phyloP scores from a whole-genome alignment of 2,888 invertebrate genomes.

The Lasioglossum pauxillum region DNA sequence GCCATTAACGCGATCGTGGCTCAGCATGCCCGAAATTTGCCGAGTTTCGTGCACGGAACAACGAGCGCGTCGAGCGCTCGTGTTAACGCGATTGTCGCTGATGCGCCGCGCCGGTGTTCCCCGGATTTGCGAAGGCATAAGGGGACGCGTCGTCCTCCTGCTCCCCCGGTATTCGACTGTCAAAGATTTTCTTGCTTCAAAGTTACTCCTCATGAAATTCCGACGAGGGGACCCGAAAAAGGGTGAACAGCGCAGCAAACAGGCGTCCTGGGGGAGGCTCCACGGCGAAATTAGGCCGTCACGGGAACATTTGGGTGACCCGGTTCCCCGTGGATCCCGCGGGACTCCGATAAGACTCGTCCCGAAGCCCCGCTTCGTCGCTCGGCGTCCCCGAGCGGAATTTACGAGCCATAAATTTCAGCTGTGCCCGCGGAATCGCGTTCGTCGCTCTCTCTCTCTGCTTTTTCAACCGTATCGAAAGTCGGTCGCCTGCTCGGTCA shows the following conservation, averaged over 20 bases:
- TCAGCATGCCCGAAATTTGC: not conserved
- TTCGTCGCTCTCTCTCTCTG: not conserved
- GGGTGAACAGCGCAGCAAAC: not conserved
- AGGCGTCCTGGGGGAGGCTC: not conserved
- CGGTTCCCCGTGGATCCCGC: not conserved
- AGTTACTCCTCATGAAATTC: not conserved
- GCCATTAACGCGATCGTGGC: not conserved
- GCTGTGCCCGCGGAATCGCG: not conserved
- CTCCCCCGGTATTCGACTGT: not conserved
- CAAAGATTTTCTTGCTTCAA: not conserved
- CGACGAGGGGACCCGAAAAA: not conserved
- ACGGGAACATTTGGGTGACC: not conserved
- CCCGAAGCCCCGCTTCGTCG: not conserved
- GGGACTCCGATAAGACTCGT: constrained; percentile 30
- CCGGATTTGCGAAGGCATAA: not conserved
- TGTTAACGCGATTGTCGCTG: not conserved
- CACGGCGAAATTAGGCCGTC: not conserved
- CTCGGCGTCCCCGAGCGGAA: not conserved
- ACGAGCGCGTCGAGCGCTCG: not conserved
- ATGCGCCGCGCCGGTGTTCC: not conserved
- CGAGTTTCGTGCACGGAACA: not conserved
- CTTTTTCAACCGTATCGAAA: not conserved
- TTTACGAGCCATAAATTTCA: constrained; percentile 19
- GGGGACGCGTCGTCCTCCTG: not conserved
- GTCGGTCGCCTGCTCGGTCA: not conserved